A percentile compares a stretch with the other conserved stretches of the same genome.
Evolutionary conservation across 2,113 vertebrate genomes (phyloP).

Genomic region (Smithornis capensis): DNA sequence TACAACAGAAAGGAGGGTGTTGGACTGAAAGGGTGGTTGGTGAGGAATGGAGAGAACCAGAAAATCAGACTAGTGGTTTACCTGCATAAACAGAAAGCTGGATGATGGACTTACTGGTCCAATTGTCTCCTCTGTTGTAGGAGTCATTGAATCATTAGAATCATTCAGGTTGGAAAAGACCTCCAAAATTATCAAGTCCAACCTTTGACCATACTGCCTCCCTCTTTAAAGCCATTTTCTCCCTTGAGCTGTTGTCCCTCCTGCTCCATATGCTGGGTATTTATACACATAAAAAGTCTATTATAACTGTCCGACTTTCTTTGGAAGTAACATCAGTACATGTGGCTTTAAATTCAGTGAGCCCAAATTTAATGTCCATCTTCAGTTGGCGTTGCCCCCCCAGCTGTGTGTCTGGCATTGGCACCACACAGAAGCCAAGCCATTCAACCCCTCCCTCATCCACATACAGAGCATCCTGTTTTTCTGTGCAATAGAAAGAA

Average conservation of each 20-base stretch:
- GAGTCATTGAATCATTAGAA: background rate
- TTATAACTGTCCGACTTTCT: background rate
- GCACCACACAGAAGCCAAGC: background rate
- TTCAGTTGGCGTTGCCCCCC: background rate
- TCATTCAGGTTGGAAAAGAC: background rate
- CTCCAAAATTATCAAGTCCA: background rate
- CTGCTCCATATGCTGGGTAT: background rate
- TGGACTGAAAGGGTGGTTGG: background rate
- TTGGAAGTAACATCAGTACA: background rate
- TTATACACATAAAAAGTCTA: background rate
- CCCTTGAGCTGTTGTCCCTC: background rate
- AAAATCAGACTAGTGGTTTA: background rate
- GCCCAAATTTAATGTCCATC: constrained; percentile 16
- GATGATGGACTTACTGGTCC: background rate
- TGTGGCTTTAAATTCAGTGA: constrained; percentile 21
- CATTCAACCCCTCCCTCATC: background rate
- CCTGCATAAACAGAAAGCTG: background rate
- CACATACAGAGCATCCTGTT: background rate
- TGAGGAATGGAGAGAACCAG: background rate
- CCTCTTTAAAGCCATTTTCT: background rate
- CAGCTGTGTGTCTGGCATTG: background rate
- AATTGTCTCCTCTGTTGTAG: background rate
- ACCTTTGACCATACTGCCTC: background rate
- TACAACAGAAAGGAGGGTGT: background rate
- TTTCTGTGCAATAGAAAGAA: constrained; percentile 18